Conservation (phyloP, 2,797 vertebrate species). For the Spatula clypeata region DNA sequence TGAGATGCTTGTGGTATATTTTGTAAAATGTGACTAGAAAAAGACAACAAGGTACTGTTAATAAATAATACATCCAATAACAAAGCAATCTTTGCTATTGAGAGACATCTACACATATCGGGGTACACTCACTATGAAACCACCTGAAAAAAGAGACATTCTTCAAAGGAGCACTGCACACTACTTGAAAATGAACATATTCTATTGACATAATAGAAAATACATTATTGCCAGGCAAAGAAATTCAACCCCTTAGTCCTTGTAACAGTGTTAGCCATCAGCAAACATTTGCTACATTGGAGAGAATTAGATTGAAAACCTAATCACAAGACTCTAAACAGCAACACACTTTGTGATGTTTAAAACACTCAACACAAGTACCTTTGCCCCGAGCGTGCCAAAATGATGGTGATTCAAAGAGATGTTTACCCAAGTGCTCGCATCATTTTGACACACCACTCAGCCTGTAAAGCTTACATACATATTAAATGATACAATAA, state of each 20-base stretch:
- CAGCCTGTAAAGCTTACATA: constrained; percentile 19
- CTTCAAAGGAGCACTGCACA: constrained; percentile 35
- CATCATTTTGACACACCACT: not conserved
- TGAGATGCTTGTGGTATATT: constrained; percentile 40
- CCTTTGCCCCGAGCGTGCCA: not conserved
- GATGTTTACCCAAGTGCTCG: constrained; percentile 15
- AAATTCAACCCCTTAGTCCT: constrained; percentile 48
- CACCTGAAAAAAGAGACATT: constrained; percentile 48
- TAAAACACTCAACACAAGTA: constrained; percentile 43
- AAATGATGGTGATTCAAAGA: not conserved
- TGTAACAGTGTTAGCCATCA: constrained; percentile 28
- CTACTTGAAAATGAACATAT: constrained; percentile 34
- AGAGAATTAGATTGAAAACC: not conserved
- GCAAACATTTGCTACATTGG: constrained; percentile 59
- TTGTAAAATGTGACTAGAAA: constrained; percentile 70
- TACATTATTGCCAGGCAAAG: constrained; percentile 64
- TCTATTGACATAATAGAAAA: constrained; percentile 50
- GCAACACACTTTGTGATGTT: constrained; percentile 19
- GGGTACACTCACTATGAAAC: constrained; percentile 51
- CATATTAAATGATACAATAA: constrained; percentile 22
- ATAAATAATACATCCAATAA: constrained; percentile 65
- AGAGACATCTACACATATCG: constrained; percentile 48
- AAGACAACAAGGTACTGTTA: constrained; percentile 47
- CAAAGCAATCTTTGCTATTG: constrained; percentile 58
- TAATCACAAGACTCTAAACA: constrained; percentile 60